Evolutionary conservation across 1,140 invertebrate species (phyloP).

Genomic region (Drosophila pachea): DNA sequence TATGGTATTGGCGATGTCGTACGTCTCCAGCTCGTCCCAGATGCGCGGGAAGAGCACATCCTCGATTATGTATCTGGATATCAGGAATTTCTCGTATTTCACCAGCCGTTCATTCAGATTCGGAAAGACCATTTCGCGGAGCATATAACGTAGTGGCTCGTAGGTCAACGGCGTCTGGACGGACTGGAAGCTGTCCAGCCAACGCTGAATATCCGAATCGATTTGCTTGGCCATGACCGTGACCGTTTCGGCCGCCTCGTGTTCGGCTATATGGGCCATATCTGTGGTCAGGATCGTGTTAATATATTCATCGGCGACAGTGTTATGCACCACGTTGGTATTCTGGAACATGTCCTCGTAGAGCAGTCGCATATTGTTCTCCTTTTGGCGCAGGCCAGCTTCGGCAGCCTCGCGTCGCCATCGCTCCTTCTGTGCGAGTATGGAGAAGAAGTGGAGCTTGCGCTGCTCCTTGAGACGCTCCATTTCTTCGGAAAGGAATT

Average conservation of each 20-base stretch:
- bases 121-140: conserved; percentile 46
- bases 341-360: conserved; percentile 85
- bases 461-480: conserved; percentile 84
- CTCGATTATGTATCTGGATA: conserved; percentile 54
- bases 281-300: conserved; percentile 83
- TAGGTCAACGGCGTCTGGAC: conserved; percentile 78
- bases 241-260: conserved; percentile 81
- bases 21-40: conserved; percentile 44
- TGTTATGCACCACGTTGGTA: conserved; percentile 80
- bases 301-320: conserved; percentile 83
- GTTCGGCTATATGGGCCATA: conserved; percentile 81
- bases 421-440: conserved; percentile 84
- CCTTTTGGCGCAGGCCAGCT: conserved; percentile 83
- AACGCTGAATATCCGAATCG: conserved; percentile 79
- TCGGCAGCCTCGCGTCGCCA: conserved; percentile 84
- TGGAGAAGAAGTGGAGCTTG: conserved; percentile 83
- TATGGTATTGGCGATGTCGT: conserved; percentile 46
- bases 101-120: conserved; percentile 30
- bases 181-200: conserved; percentile 78
- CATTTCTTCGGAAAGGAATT: conserved; percentile 82
- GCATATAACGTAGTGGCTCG: conserved; percentile 51
- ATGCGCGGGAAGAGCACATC: conserved; percentile 55
- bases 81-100: conserved; percentile 40
- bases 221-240: conserved; percentile 81
- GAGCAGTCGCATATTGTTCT: conserved; percentile 82